Percentiles rank a stretch among this genome's conserved stretches.
These are phyloP conservation scores for Epiblema foenella DNA, from an alignment of 2,888 invertebrate genomes.

Conservation along the genomic window DNA sequence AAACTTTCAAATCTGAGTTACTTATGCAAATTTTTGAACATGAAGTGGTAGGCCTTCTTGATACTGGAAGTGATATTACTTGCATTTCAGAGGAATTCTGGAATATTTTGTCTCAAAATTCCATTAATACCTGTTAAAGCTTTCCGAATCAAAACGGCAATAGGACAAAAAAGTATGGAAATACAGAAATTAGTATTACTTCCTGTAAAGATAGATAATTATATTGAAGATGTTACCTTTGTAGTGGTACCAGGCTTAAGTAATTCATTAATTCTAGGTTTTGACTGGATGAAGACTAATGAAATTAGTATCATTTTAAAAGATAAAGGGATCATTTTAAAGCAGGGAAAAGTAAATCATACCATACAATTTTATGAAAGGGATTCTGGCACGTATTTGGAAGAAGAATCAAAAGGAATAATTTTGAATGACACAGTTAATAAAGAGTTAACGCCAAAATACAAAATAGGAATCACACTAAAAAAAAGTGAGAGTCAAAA, in stretches of 20 bases:
- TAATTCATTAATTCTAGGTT: neutral
- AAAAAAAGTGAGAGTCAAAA: rapidly evolving
- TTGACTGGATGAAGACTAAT: conserved; percentile 1
- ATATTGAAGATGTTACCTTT: neutral
- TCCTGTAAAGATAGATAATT: neutral
- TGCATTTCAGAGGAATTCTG: conserved; percentile 7
- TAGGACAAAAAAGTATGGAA: neutral
- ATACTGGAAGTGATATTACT: conserved; percentile 1
- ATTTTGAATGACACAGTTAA: no score
- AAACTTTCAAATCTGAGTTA: neutral
- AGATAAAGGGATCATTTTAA: no score
- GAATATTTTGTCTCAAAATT: neutral
- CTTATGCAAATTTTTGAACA: neutral
- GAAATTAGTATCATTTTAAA: no score
- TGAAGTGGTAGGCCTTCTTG: neutral
- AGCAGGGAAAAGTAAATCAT: rapidly evolving
- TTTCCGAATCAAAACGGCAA: neutral
- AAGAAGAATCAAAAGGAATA: no score
- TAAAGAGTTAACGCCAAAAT: no score
- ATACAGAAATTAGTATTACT: neutral
- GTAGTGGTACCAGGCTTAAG: neutral
- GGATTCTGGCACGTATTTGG: no score
- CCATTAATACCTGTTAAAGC: neutral
- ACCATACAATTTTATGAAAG: no score
- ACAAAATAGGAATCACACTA: no score